Conservation (phyloP, 2,888 invertebrate genomes). For the Anthophora plumipes region DNA sequence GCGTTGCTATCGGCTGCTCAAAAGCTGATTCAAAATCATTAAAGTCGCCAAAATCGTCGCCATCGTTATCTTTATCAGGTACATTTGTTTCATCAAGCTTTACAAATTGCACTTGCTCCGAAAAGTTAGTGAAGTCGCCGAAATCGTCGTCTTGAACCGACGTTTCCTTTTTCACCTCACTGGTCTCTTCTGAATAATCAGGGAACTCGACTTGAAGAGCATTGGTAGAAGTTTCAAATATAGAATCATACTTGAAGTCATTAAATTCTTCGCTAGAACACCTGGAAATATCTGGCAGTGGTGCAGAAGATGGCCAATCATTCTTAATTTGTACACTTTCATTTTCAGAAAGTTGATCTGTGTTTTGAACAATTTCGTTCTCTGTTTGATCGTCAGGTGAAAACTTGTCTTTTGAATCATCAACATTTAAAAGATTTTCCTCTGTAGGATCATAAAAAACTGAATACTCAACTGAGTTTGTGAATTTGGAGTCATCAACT, state of each 20-base stretch:
- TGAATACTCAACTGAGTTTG: background rate
- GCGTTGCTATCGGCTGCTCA: conserved; percentile 69
- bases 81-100: conserved; percentile 69
- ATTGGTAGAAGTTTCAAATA: conserved; percentile 25
- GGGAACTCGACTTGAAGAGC: background rate
- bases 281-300: conserved; percentile 67
- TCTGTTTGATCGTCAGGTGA: conserved; percentile 23
- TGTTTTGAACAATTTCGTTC: conserved; percentile 12
- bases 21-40: conserved; percentile 85
- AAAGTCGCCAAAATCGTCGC: conserved; percentile 85
- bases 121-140: conserved; percentile 84
- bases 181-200: background rate
- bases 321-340: conserved; percentile 45
- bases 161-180: background rate
- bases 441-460: conserved; percentile 4
- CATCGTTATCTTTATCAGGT: conserved; percentile 61
- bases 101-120: conserved; percentile 62
- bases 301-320: conserved; percentile 37
- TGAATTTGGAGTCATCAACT: background rate
- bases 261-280: conserved; percentile 54
- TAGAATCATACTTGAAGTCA: conserved; percentile 55
- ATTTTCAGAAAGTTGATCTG: conserved; percentile 18
- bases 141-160: conserved; percentile 81
- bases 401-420: conserved; percentile 3
- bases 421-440: background rate